Evolutionary conservation across 2,113 vertebrate genomes (phyloP).

Genomic region (Phaethornis superciliosus): DNA sequence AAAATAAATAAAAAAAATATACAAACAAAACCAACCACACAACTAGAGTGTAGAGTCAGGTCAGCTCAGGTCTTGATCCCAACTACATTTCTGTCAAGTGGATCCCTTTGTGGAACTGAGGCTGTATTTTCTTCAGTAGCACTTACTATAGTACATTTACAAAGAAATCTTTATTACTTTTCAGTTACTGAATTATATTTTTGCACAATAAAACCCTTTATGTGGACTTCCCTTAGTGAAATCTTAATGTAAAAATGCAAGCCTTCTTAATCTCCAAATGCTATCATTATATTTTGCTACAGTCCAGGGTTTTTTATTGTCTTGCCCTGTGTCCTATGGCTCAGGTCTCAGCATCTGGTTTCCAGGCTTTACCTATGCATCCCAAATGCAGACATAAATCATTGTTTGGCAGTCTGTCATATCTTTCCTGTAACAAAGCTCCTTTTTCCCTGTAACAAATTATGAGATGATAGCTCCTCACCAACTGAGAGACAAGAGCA

Average conservation of each 20-base stretch:
- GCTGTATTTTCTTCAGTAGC: not conserved
- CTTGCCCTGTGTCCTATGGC: not conserved
- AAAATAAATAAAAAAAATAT: not conserved
- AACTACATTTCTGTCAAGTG: slow-evolving; percentile 44
- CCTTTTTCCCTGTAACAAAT: not conserved
- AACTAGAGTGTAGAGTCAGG: not conserved
- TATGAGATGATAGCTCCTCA: not conserved
- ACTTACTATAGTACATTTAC: not conserved
- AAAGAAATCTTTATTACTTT: slow-evolving; percentile 35
- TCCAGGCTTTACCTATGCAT: not conserved
- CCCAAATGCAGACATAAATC: not conserved
- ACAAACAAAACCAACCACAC: not conserved
- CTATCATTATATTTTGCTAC: not conserved
- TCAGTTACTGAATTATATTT: slow-evolving; percentile 20
- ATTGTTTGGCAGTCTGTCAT: not conserved
- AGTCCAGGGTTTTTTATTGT: not conserved
- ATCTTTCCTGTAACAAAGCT: not conserved
- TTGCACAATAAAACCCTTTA: slow-evolving; percentile 7
- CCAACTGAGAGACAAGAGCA: not conserved
- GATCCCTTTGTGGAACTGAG: slow-evolving; percentile 4
- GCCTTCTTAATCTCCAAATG: not conserved
- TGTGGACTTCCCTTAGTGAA: not conserved
- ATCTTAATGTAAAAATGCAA: not conserved
- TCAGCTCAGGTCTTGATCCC: slow-evolving; percentile 34
- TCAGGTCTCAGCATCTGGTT: not conserved